Percentiles rank a stretch among this genome's conserved stretches.
Evolutionary conservation across 2,888 invertebrate genomes (phyloP).

Genomic region (Eristalinus aeneus): DNA sequence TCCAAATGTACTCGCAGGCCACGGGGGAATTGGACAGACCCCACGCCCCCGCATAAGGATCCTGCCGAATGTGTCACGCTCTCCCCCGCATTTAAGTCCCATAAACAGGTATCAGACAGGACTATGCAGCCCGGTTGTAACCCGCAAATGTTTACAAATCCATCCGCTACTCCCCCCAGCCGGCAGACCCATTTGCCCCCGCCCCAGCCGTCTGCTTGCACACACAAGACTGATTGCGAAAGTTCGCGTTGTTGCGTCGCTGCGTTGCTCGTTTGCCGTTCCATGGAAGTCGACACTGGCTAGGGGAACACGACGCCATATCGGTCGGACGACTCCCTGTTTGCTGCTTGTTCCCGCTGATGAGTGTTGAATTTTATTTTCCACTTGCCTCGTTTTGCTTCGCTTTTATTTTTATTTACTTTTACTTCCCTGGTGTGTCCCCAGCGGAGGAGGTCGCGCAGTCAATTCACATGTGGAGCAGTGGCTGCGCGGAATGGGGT

Average conservation of each 20-base stretch:
- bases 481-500: neutral
- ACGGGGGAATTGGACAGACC: slow-evolving; percentile 43
- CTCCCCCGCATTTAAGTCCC: slow-evolving; percentile 40
- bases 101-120: slow-evolving; percentile 61
- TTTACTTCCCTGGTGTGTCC: slow-evolving; percentile 24
- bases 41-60: neutral
- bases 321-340: neutral
- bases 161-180: neutral
- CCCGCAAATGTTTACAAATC: slow-evolving; percentile 51
- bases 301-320: neutral
- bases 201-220: neutral
- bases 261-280: slow-evolving; percentile 12
- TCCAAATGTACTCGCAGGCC: slow-evolving; percentile 29
- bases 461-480: slow-evolving; percentile 40
- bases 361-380: slow-evolving; percentile 69
- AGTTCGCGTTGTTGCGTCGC: slow-evolving; percentile 38
- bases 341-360: slow-evolving; percentile 34
- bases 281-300: neutral
- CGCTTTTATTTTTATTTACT: slow-evolving; percentile 65
- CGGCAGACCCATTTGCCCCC: neutral
- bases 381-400: slow-evolving; percentile 39
- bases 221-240: slow-evolving; percentile 28
- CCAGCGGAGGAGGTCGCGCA: neutral
- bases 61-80: slow-evolving; percentile 19
- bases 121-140: slow-evolving; percentile 30